Evolutionary conservation across 64 coral and sea anemone species (phyloP).

Genomic region (Pocillopora damicornis): DNA sequence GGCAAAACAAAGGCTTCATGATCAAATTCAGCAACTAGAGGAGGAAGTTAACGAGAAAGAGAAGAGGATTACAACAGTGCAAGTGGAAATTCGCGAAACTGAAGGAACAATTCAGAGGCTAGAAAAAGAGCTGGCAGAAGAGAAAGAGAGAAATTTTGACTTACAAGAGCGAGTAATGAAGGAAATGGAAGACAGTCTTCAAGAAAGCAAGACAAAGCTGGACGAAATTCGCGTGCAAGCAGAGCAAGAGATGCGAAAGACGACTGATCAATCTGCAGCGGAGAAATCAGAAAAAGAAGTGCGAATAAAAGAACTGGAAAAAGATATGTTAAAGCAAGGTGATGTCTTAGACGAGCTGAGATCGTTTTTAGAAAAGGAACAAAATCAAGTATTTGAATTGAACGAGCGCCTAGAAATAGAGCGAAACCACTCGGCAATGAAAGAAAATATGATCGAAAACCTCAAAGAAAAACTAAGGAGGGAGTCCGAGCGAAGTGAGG

Average conservation of each 20-base stretch:
- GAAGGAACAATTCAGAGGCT: constrained; percentile 35
- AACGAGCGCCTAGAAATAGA: constrained; percentile 60
- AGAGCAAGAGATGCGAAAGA: constrained; percentile 53
- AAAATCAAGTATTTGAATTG: constrained; percentile 66
- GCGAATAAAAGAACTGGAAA: constrained; percentile 38
- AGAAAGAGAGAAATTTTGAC: constrained; percentile 49
- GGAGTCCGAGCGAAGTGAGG: constrained; percentile 17
- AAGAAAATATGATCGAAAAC: constrained; percentile 40
- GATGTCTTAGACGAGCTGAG: constrained; percentile 51
- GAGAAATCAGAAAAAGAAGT: constrained; percentile 58
- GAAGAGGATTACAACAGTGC: background rate
- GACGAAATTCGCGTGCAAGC: constrained; percentile 52
- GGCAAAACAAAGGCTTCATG: constrained; percentile 24
- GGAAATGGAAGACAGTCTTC: constrained; percentile 64
- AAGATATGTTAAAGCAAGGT: constrained; percentile 32
- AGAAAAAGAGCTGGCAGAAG: constrained; percentile 48
- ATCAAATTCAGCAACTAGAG: constrained; percentile 5
- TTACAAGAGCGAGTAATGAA: constrained; percentile 67
- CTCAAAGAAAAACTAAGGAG: constrained; percentile 33
- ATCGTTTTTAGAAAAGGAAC: constrained; percentile 56
- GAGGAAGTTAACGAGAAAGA: constrained; percentile 30
- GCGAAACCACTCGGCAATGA: constrained; percentile 31
- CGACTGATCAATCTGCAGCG: constrained; percentile 23
- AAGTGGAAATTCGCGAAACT: constrained; percentile 38
- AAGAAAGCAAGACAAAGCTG: constrained; percentile 56